phyloP scores from a whole-genome alignment of 2,113 vertebrate genomes.

The Oncorhynchus tshawytscha region DNA sequence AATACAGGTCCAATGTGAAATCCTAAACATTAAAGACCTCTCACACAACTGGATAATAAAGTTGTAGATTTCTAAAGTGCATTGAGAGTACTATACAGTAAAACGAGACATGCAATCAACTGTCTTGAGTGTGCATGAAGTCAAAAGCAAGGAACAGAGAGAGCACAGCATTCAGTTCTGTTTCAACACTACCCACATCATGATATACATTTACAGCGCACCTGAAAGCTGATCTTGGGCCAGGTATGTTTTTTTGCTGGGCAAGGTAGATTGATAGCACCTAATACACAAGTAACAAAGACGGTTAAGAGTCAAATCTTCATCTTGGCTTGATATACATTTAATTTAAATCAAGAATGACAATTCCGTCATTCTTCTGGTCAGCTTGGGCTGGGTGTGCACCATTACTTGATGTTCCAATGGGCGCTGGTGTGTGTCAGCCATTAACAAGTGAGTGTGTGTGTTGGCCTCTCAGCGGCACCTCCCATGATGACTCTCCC shows the following conservation, averaged over 20 bases:
- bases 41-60: background rate
- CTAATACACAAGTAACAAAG: background rate
- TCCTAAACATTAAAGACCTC: background rate
- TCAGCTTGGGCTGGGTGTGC: background rate
- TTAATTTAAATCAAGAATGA: background rate
- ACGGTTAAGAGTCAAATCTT: background rate
- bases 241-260: background rate
- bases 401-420: background rate
- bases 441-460: constrained; percentile 16
- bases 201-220: background rate
- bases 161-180: background rate
- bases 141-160: background rate
- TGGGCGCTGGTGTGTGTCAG: background rate
- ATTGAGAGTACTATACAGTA: constrained; percentile 10
- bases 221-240: background rate
- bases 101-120: constrained; percentile 39
- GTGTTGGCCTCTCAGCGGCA: constrained; percentile 1
- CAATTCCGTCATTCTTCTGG: background rate
- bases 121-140: constrained; percentile 11
- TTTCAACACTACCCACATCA: background rate
- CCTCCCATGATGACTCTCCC: constrained; percentile 8
- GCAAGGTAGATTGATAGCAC: background rate
- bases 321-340: background rate
- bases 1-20: background rate
- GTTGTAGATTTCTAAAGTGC: constrained; percentile 2